phyloP scores from a whole-genome alignment of 2,888 invertebrate genomes.

The Conchocele bisecta region DNA sequence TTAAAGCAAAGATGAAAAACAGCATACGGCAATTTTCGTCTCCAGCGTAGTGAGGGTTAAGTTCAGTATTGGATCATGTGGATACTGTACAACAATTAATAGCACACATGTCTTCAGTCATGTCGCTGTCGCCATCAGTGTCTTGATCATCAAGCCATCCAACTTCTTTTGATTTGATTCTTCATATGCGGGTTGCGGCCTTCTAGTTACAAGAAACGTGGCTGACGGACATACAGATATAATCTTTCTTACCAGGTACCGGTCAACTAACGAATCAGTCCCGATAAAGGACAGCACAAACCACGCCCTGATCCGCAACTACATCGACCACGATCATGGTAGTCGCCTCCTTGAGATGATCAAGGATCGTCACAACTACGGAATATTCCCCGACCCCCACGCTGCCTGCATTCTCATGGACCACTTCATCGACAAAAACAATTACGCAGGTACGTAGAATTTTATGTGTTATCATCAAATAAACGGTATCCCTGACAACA shows the following conservation, averaged over 20 bases:
- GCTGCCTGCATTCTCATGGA: conserved; percentile 92
- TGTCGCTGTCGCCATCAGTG: no score
- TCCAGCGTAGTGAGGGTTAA: no score
- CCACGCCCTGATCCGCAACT: conserved; percentile 88
- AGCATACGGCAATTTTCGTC: no score
- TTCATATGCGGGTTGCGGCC: no score
- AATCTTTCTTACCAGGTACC: conserved; percentile 83
- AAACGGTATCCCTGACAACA: no score
- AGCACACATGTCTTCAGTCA: no score
- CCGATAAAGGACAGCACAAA: conserved; percentile 91
- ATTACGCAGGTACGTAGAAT: conserved; percentile 84
- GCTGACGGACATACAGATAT: not conserved
- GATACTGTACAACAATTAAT: no score
- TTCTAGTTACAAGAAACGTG: no score
- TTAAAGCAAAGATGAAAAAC: no score
- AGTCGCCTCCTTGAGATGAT: conserved; percentile 89
- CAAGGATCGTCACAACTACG: conserved; percentile 91
- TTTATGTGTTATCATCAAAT: not conserved
- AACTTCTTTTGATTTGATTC: no score
- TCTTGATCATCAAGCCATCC: no score
- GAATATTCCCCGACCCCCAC: conserved; percentile 93
- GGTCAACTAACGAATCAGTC: conserved; percentile 88
- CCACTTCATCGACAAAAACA: conserved; percentile 88
- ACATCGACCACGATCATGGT: conserved; percentile 84
- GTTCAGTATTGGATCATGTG: no score